Evolutionary conservation across 1,140 invertebrate genomes (phyloP).

Genomic region (Berghia stephanieae): DNA sequence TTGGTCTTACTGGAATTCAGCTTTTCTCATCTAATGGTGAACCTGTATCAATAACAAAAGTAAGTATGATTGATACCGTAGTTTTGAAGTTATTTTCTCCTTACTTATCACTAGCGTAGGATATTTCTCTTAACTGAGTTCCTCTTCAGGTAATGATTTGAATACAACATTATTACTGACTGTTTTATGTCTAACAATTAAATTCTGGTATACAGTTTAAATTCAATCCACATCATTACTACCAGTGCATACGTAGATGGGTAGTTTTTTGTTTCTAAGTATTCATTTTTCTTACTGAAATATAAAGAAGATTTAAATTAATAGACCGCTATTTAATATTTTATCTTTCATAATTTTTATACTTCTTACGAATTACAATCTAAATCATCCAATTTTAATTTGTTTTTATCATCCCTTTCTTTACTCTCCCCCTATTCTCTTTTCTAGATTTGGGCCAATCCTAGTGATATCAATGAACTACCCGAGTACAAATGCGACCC

Average conservation of each 20-base stretch:
- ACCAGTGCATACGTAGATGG: too few relatives aligned
- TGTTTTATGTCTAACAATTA: too few relatives aligned
- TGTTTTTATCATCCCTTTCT: not conserved
- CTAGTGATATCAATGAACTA: conserved; percentile 73
- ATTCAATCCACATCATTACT: too few relatives aligned
- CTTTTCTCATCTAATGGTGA: conserved; percentile 76
- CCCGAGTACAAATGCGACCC: conserved; percentile 72
- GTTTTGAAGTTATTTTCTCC: not conserved
- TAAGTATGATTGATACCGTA: conserved; percentile 42
- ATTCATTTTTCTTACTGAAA: too few relatives aligned
- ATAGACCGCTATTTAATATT: not conserved
- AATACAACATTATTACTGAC: too few relatives aligned
- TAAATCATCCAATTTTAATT: not conserved
- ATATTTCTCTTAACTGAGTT: not conserved
- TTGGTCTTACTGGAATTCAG: conserved; percentile 84
- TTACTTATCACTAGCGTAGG: not conserved
- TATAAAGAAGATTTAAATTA: too few relatives aligned
- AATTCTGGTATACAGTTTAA: too few relatives aligned
- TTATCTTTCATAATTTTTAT: not conserved
- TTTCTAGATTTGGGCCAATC: conserved; percentile 71
- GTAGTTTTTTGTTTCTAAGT: too few relatives aligned
- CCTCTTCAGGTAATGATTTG: too few relatives aligned
- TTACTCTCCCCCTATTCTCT: too few relatives aligned
- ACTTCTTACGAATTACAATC: not conserved
- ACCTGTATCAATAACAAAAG: conserved; percentile 64